Base-by-base conservation (phyloP, 2,888 invertebrate species). In the Ryuthela nishihirai region DNA sequence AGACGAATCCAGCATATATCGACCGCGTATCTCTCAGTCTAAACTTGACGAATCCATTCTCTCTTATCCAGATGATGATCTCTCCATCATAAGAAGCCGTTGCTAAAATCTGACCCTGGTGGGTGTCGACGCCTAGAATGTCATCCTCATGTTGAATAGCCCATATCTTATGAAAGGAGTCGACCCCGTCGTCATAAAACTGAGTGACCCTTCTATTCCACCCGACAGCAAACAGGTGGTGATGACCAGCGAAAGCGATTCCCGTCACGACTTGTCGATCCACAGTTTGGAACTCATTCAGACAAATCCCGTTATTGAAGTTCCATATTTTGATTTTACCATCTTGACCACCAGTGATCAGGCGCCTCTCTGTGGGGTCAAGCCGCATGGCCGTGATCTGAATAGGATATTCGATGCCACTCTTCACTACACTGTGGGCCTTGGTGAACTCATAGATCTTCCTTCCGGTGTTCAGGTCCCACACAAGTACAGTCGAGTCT, bases 281-380 rank as follows among this genome's bases (percentile, higher is more conserved):
- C 64, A 81, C 81, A 18, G 84, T 82, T 24, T 75, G 73, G 82
- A 88, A 82, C 49, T 81, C 81, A 62, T 85, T 76, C 60, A 88
- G 72, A 67, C 87, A 87, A 6, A 81, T 79, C 0, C 88, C 88
- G 21, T 85, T 85, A 70, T 87, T 88, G 70, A 88, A 89, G 73
- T 88, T 87, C 91, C 91, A 91, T 26, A 88, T 79, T 77, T 85
- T 86, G 6, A 90, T 76, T 0, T 83, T 81, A 10, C 90, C 90
- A 72, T 88, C 83, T 45, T 84, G 32, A 35, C 56, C 56, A 25
- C 50, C 50, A 10, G 56, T 56, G 3, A 56, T 29, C n/a, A 56
- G 50, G 15, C 56, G 39, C 32, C 50, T 26, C 18, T 45, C 29
- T 15, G 56, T 32, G 4, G 56, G 50, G 12, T 56, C 56, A 12